These are phyloP conservation scores for Pseudopipra pipra DNA, from an alignment of 2,113 vertebrate species.

Conservation along the genomic window DNA sequence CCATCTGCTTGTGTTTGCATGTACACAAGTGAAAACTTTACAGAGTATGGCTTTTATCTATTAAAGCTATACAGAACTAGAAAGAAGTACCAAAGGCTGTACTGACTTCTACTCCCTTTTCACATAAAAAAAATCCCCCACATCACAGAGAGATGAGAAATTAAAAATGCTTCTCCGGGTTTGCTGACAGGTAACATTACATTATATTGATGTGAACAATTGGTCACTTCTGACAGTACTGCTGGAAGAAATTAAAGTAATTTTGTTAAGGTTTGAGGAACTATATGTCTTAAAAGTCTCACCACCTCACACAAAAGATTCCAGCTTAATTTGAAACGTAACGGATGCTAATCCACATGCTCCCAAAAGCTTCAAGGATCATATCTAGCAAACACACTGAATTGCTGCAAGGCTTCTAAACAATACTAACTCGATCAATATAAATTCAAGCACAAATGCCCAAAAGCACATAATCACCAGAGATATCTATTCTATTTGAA, in stretches of 20 bases:
- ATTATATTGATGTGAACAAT: background rate
- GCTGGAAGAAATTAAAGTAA: background rate
- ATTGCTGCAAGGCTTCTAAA: background rate
- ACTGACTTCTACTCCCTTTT: background rate
- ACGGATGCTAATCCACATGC: background rate
- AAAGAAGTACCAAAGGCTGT: background rate
- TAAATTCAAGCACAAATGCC: background rate
- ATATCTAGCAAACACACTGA: accelerated
- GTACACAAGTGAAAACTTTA: background rate
- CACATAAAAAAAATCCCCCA: background rate
- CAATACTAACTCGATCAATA: background rate
- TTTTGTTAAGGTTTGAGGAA: background rate
- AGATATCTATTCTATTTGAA: background rate
- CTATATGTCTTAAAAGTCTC: background rate
- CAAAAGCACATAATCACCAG: background rate
- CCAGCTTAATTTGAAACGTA: background rate
- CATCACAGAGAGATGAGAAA: background rate
- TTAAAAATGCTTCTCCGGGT: background rate
- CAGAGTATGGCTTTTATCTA: background rate
- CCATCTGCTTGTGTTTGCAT: accelerated
- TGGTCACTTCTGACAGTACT: background rate
- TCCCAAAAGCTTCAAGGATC: background rate
- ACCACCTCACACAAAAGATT: background rate
- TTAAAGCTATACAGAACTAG: background rate
- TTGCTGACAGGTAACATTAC: background rate